These are phyloP conservation scores for Neogobius melanostomus DNA, from an alignment of 2,113 vertebrate genomes.

Conservation along the genomic window DNA sequence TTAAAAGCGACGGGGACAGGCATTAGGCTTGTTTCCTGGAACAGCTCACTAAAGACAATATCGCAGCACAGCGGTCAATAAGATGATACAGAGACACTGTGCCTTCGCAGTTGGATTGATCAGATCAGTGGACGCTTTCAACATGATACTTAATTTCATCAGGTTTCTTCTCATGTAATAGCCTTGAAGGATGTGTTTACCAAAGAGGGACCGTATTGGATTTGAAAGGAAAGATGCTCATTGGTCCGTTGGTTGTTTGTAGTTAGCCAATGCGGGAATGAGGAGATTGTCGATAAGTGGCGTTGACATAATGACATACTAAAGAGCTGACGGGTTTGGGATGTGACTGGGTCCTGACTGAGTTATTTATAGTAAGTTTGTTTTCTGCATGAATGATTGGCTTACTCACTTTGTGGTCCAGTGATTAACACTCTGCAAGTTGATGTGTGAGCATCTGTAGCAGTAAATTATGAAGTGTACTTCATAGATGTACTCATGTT, in stretches of 20 bases:
- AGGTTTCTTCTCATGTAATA: constrained; percentile 6
- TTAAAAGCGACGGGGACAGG: constrained; percentile 13
- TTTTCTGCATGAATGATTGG: constrained; percentile 53
- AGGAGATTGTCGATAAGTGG: constrained; percentile 12
- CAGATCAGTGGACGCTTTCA: constrained; percentile 33
- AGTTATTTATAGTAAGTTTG: constrained; percentile 63
- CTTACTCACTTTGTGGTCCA: constrained; percentile 40
- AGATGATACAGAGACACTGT: constrained; percentile 27
- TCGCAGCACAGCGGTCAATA: constrained; percentile 32
- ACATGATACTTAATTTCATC: constrained; percentile 47
- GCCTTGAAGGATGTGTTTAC: constrained; percentile 43
- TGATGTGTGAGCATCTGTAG: neutral
- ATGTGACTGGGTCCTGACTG: constrained; percentile 20
- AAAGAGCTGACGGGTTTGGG: constrained; percentile 11
- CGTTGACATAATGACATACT: constrained; percentile 43
- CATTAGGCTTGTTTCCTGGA: constrained; percentile 42
- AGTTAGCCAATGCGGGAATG: constrained; percentile 20
- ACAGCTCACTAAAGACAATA: constrained; percentile 21
- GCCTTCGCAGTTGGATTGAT: constrained; percentile 34
- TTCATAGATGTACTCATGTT: neutral
- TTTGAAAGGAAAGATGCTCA: constrained; percentile 42
- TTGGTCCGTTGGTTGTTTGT: constrained; percentile 30
- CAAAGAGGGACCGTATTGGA: constrained; percentile 41
- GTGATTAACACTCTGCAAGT: constrained; percentile 21
- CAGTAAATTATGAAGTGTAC: neutral